These are phyloP conservation scores for Opisthocomus hoazin DNA, from an alignment of 2,113 vertebrate genomes.

Conservation along the genomic window DNA sequence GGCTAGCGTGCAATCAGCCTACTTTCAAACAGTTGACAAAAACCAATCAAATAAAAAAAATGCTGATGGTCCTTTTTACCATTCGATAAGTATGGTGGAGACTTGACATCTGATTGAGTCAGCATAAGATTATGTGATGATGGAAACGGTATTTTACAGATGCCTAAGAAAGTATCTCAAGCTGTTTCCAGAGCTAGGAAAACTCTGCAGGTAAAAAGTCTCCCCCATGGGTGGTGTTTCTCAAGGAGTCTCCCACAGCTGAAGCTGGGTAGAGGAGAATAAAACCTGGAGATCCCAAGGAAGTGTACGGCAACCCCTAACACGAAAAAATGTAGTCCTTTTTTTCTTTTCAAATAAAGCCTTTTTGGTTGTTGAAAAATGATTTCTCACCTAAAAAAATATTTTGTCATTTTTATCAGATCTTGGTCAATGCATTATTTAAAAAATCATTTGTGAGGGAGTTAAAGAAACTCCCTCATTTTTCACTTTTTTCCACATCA, in stretches of 20 bases:
- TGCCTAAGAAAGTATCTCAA: not conserved
- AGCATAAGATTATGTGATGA: not conserved
- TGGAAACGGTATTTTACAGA: not conserved
- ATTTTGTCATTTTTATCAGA: not conserved
- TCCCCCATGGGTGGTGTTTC: not conserved
- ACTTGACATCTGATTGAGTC: not conserved
- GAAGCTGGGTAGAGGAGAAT: not conserved
- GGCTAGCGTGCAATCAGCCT: not conserved
- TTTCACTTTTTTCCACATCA: not conserved
- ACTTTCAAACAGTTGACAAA: not conserved
- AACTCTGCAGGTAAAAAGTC: not conserved
- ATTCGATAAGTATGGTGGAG: not conserved
- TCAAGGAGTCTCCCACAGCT: not conserved
- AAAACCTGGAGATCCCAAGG: not conserved
- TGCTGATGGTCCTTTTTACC: not conserved
- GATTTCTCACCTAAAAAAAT: not conserved
- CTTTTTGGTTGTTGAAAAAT: not conserved
- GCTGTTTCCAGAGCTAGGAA: not conserved
- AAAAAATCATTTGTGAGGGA: not conserved
- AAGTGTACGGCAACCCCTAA: not conserved
- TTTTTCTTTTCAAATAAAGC: not conserved
- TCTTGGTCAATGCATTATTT: not conserved
- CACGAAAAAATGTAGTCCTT: not conserved
- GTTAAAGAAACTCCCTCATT: not conserved
- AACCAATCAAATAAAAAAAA: not conserved